Base-by-base conservation (phyloP, 1,140 invertebrate genomes). In the Glossosoma conforme region DNA sequence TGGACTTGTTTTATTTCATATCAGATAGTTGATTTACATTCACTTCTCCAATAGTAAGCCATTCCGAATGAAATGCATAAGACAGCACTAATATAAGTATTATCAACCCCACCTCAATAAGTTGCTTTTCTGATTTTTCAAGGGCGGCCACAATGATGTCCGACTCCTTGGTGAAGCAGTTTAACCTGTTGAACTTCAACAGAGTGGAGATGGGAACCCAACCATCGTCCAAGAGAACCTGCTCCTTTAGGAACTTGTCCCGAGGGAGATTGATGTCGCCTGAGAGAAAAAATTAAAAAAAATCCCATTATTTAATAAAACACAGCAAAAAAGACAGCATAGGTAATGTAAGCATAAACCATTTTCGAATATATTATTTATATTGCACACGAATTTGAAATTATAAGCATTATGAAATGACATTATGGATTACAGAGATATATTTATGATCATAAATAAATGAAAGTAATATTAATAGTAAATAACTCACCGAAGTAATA, bases 221-320 rank as follows among this genome's bases (percentile, higher is more conserved):
- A 6, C 94, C 94, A 60, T 93, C 83, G 60, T 95, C 87, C 52
- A 87, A 69, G 60, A 85, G 86, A 1, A 89, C 81, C 70, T 94
- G 83, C 54, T 90, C 85, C 54, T 83, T 82, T 2, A 97, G 70
- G 64, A 97, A 97, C 64, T 91, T 94, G 64, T 98, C 94, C 54
- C 83, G 80, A 4, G 84, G 81, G 32, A 97, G 77, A 68, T 97
- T 98, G 2, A 87, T 79, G 67, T 98, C 89, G 45, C 93, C 72
- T 75, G 81, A 69, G 88, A 88, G 52, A 89, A 87, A 57, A 88
- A 81, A 88, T 57, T 48, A 77, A 74, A 61, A 58, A 32, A 57
- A 62, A n/a, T 44, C 4, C 13, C 13, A 25, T 41, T 15, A 41
- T 9, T 9, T 41, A n/a, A n/a, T n/a, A n/a, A n/a, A n/a, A n/a